Evolutionary conservation across 2,113 vertebrate genomes (phyloP).

Genomic region (Azemiops feae): DNA sequence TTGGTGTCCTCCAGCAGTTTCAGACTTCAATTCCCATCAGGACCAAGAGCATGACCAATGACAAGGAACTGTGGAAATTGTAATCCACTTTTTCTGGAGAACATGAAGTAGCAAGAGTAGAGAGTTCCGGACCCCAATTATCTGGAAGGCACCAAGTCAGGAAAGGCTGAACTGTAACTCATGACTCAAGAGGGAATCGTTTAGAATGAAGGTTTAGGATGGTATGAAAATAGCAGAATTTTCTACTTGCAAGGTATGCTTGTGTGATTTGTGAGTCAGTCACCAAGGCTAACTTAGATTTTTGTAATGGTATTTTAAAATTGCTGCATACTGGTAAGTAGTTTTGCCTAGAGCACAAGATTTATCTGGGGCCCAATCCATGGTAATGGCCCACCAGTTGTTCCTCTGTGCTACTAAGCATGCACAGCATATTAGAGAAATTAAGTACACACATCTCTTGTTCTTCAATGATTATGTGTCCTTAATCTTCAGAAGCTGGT

Average conservation of each 20-base stretch:
- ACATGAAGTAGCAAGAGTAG: neutral
- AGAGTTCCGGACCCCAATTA: neutral
- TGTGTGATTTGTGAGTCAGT: conserved; percentile 24
- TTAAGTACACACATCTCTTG: conserved; percentile 53
- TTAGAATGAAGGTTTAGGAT: neutral
- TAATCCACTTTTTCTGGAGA: neutral
- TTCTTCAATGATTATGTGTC: conserved; percentile 59
- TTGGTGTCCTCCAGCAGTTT: neutral
- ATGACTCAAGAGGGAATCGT: neutral
- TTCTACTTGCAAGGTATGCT: conserved; percentile 2
- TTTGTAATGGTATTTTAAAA: conserved; percentile 26
- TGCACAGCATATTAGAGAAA: conserved; percentile 58
- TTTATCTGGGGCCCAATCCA: conserved; percentile 35
- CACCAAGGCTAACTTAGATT: conserved; percentile 8
- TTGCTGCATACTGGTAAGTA: conserved; percentile 22
- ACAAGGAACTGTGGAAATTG: neutral
- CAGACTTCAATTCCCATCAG: neutral
- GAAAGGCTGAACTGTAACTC: neutral
- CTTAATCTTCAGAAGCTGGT: conserved; percentile 66
- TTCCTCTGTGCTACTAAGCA: conserved; percentile 50
- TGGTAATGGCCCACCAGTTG: conserved; percentile 45
- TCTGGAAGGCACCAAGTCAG: neutral
- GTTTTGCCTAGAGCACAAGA: conserved; percentile 30
- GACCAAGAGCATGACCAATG: neutral
- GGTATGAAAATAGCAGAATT: conserved; percentile 23